Evolutionary conservation across 2,113 vertebrate genomes (phyloP).

Genomic region (Anser cygnoides): DNA sequence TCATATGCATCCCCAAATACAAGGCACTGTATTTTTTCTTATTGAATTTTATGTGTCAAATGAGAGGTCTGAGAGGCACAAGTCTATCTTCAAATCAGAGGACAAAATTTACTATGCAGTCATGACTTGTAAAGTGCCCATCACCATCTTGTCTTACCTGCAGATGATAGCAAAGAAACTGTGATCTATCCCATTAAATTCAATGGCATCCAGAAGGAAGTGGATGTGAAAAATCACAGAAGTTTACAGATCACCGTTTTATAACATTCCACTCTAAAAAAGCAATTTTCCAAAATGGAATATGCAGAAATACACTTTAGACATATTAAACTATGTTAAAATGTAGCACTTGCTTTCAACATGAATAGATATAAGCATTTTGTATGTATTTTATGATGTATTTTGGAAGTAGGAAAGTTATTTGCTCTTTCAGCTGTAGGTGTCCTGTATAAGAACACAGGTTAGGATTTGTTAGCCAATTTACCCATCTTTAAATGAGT

Average conservation of each 20-base stretch:
- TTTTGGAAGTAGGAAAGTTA: neutral
- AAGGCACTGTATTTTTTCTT: neutral
- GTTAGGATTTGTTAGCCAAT: neutral
- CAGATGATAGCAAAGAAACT: neutral
- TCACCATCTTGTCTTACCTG: neutral
- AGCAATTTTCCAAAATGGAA: neutral
- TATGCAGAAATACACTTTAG: neutral
- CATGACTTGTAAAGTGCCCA: neutral
- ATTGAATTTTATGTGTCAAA: neutral
- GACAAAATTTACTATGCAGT: neutral
- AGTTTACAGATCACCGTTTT: neutral
- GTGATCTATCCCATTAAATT: neutral
- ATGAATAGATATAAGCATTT: neutral
- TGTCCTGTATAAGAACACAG: neutral
- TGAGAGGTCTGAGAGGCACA: neutral
- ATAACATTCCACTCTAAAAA: neutral
- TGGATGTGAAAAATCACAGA: neutral
- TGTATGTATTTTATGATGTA: neutral
- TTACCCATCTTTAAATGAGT: slow-evolving; percentile 5
- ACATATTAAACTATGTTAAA: neutral
- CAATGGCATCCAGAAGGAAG: neutral
- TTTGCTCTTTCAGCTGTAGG: slow-evolving; percentile 13
- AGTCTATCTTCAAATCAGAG: neutral
- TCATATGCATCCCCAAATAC: neutral
- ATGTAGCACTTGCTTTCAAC: neutral